Evolutionary conservation across 2,888 invertebrate genomes (phyloP).

Genomic region (Magallana nippona): DNA sequence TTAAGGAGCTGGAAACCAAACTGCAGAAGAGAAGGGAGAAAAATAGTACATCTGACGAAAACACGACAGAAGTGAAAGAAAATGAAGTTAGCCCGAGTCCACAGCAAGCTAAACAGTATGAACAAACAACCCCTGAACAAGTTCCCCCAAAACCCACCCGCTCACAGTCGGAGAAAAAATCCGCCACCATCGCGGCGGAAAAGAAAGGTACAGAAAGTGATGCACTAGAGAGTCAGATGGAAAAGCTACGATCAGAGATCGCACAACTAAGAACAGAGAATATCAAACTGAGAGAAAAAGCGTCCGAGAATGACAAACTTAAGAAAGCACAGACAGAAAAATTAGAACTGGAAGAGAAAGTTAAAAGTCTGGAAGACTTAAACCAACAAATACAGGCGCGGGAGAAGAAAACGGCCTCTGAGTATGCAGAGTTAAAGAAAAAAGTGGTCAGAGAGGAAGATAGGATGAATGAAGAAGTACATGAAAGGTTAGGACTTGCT

Average conservation of each 20-base stretch:
- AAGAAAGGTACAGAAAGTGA: neutral
- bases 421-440: conserved; percentile 51
- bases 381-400: conserved; percentile 49
- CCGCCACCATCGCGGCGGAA: conserved; percentile 4
- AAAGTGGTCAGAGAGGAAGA: neutral
- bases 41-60: neutral
- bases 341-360: neutral
- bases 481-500: conserved; percentile 9
- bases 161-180: neutral
- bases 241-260: neutral
- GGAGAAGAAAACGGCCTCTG: conserved; percentile 46
- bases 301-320: neutral
- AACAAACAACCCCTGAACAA: neutral
- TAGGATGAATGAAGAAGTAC: neutral
- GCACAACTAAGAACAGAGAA: conserved; percentile 19
- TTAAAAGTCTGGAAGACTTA: conserved; percentile 37
- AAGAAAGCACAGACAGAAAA: neutral
- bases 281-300: neutral
- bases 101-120: neutral
- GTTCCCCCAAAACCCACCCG: neutral
- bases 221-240: neutral
- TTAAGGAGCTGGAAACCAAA: conserved; percentile 48
- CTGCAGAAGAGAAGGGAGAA: conserved; percentile 39
- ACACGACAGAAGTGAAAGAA: neutral
- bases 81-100: neutral